Evolutionary conservation across 2,797 vertebrate genomes (phyloP).

Genomic region (Lycodopsis pacificus): DNA sequence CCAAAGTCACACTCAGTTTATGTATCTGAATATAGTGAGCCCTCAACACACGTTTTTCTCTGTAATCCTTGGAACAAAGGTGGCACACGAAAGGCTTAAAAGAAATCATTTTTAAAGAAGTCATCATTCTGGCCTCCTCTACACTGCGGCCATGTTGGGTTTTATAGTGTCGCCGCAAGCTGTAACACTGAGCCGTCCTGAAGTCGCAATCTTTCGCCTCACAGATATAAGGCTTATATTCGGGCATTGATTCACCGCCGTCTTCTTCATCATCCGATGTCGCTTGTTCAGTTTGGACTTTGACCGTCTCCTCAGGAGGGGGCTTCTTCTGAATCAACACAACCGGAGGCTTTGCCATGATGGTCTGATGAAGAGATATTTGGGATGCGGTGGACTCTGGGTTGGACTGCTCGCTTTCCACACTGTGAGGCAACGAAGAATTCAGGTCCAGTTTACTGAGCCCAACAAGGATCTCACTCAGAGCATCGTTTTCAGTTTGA

Average conservation of each 20-base stretch:
- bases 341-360: slow-evolving; percentile 82
- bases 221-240: slow-evolving; percentile 90
- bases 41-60: slow-evolving; percentile 90
- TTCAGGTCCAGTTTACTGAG: slow-evolving; percentile 92
- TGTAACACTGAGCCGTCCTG: slow-evolving; percentile 91
- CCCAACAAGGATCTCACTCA: slow-evolving; percentile 90
- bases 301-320: slow-evolving; percentile 29
- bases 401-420: slow-evolving; percentile 68
- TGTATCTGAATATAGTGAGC: slow-evolving; percentile 91
- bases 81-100: slow-evolving; percentile 96
- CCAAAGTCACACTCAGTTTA: slow-evolving; percentile 83
- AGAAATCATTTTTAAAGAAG: slow-evolving; percentile 86
- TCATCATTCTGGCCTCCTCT: slow-evolving; percentile 88
- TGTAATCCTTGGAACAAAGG: slow-evolving; percentile 92
- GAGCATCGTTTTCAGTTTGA: slow-evolving; percentile 78
- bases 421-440: slow-evolving; percentile 68
- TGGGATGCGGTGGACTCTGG: slow-evolving; percentile 73
- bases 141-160: slow-evolving; percentile 89
- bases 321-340: slow-evolving; percentile 68
- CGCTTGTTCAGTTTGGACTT: slow-evolving; percentile 35
- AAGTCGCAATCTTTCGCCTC: slow-evolving; percentile 89
- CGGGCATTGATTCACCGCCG: slow-evolving; percentile 38
- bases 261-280: neutral
- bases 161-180: slow-evolving; percentile 92
- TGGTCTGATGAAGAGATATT: slow-evolving; percentile 79